These are phyloP conservation scores for Mesocricetus auratus DNA, from an alignment of 2,113 vertebrate genomes.

Conservation along the genomic window DNA sequence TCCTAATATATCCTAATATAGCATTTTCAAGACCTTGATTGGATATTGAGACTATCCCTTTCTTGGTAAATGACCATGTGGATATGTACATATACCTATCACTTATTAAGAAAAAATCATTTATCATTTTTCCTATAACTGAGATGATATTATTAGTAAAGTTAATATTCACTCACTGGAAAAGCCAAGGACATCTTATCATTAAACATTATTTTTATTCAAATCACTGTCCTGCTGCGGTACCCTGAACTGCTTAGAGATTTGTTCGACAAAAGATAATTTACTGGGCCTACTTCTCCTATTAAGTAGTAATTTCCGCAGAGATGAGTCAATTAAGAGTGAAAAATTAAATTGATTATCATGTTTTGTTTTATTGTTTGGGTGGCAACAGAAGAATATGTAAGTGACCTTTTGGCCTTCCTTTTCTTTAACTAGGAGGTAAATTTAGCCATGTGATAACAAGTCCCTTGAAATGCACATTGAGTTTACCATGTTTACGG, in stretches of 20 bases:
- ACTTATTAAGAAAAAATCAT: slow-evolving; percentile 40
- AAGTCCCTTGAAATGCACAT: neutral
- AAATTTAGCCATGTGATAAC: neutral
- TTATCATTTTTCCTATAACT: neutral
- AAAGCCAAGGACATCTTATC: neutral
- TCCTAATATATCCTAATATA: neutral
- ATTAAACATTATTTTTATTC: slow-evolving; percentile 27
- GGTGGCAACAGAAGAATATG: neutral
- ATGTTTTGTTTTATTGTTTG: slow-evolving; percentile 28
- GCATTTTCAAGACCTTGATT: neutral
- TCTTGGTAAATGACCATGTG: neutral
- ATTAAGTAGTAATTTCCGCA: slow-evolving; percentile 46
- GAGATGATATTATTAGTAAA: slow-evolving; percentile 30
- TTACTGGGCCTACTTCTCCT: neutral
- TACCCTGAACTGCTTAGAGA: neutral
- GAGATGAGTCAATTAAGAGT: slow-evolving; percentile 25
- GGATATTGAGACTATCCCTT: neutral
- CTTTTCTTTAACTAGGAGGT: slow-evolving; percentile 1
- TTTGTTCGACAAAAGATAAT: neutral
- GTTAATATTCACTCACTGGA: neutral
- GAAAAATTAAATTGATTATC: slow-evolving; percentile 35
- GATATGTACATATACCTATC: neutral
- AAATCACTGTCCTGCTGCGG: neutral
- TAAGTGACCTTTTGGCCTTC: neutral
- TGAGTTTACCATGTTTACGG: neutral